Conservation (phyloP, 2,113 vertebrate species). For the Gila orcuttii region DNA sequence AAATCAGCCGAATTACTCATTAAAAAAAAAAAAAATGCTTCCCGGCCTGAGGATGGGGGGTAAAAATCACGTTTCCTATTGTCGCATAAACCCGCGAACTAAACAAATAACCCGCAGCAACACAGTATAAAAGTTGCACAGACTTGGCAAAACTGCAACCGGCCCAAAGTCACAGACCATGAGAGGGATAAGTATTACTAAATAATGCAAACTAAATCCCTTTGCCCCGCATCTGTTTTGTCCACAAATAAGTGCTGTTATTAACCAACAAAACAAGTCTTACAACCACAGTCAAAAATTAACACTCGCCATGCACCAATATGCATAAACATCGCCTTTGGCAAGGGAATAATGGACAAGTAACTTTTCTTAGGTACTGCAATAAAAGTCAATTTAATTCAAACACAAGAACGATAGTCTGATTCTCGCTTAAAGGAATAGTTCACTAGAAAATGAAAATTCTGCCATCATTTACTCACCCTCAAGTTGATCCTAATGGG, state of each 20-base stretch:
- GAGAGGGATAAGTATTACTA: background rate
- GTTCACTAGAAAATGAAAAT: too few species aligned
- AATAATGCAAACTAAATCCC: background rate
- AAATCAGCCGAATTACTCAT: too few species aligned
- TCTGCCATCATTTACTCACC: too few species aligned
- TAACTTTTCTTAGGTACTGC: background rate
- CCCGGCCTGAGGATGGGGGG: too few species aligned
- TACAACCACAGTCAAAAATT: background rate
- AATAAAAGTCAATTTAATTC: background rate
- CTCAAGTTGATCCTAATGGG: too few species aligned
- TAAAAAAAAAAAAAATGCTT: too few species aligned
- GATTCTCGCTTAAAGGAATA: background rate
- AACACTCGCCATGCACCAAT: background rate
- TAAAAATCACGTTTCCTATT: too few species aligned
- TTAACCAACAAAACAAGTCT: background rate
- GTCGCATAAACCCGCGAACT: too few species aligned
- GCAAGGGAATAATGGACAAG: background rate
- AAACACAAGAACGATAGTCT: background rate
- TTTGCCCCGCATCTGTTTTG: background rate
- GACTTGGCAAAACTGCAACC: background rate
- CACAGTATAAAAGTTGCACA: too few species aligned
- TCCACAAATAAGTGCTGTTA: background rate
- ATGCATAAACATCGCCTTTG: background rate
- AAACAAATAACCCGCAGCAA: too few species aligned
- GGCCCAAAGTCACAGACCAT: background rate